Evolutionary conservation across 2,888 invertebrate species (phyloP).

Genomic region (Anagyrus pseudococci): DNA sequence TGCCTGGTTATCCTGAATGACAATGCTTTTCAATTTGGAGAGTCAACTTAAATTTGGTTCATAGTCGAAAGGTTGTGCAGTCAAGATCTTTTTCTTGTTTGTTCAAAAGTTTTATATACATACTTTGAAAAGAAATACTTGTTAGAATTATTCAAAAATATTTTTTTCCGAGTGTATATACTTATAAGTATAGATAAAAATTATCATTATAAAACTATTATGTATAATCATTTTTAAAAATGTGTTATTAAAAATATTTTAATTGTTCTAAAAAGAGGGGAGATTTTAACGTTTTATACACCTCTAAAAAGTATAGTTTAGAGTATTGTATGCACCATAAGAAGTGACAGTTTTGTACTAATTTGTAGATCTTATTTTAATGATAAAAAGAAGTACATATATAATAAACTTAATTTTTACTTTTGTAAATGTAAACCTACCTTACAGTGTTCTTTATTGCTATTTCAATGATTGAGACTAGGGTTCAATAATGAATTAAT

Average conservation of each 20-base stretch:
- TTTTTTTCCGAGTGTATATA: conserved; percentile 33
- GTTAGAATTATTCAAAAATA: conserved; percentile 20
- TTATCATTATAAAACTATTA: conserved; percentile 18
- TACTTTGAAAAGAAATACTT: conserved; percentile 12
- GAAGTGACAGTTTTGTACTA: conserved; percentile 22
- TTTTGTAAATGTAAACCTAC: conserved; percentile 13
- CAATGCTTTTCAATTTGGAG: conserved; percentile 26
- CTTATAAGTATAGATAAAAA: conserved; percentile 33
- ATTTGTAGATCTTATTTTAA: conserved; percentile 20
- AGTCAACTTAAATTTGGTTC: conserved; percentile 20
- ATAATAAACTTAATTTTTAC: conserved; percentile 13
- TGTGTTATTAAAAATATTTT: conserved; percentile 22
- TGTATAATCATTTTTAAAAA: conserved; percentile 13
- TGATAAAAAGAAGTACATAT: conserved; percentile 9
- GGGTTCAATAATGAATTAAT: too few relatives aligned
- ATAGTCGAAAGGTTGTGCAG: conserved; percentile 5
- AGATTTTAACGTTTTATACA: conserved; percentile 8
- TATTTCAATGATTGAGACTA: conserved; percentile 16
- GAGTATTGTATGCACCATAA: conserved; percentile 20
- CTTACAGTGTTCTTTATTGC: conserved; percentile 13
- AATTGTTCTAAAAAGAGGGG: background rate
- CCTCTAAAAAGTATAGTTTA: conserved; percentile 12
- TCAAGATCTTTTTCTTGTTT: conserved; percentile 13
- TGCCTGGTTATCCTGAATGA: conserved; percentile 20
- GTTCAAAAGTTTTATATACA: conserved; percentile 28